These are phyloP conservation scores for Eupsilia transversa DNA, from an alignment of 2,888 invertebrate genomes.

Conservation along the genomic window DNA sequence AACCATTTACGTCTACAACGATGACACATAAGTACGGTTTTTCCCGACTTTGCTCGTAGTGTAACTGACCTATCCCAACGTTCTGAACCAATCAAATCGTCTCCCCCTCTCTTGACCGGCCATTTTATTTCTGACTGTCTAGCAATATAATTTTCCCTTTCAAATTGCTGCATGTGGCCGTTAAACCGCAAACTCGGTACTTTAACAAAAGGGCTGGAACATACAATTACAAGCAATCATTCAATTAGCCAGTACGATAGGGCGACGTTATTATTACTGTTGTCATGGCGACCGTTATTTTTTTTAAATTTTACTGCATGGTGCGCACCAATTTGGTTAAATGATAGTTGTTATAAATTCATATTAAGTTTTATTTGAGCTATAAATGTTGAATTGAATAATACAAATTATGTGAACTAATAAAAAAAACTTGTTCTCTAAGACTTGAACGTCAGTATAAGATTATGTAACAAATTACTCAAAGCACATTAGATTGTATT, in stretches of 20 bases:
- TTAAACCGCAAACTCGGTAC: conserved; percentile 79
- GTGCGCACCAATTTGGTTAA: conserved; percentile 34
- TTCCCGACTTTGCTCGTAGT: conserved; percentile 42
- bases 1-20: neutral
- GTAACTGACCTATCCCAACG: conserved; percentile 61
- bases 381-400: conserved; percentile 28
- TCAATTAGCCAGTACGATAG: conserved; percentile 78
- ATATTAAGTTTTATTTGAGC: conserved; percentile 39
- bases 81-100: conserved; percentile 35
- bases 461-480: conserved; percentile 38
- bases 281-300: conserved; percentile 65
- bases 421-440: conserved; percentile 1
- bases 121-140: conserved; percentile 47
- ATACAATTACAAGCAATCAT: conserved; percentile 83
- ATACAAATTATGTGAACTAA: neutral
- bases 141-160: conserved; percentile 57
- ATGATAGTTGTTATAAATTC: conserved; percentile 39
- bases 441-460: conserved; percentile 5
- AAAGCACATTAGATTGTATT: conserved; percentile 41
- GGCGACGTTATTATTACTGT: conserved; percentile 67
- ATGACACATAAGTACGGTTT: conserved; percentile 40
- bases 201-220: conserved; percentile 74
- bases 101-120: conserved; percentile 24
- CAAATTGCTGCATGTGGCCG: conserved; percentile 69
- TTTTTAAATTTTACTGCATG: conserved; percentile 25